Evolutionary conservation across 2,113 vertebrate species (phyloP).

Genomic region (Piaya cayana): DNA sequence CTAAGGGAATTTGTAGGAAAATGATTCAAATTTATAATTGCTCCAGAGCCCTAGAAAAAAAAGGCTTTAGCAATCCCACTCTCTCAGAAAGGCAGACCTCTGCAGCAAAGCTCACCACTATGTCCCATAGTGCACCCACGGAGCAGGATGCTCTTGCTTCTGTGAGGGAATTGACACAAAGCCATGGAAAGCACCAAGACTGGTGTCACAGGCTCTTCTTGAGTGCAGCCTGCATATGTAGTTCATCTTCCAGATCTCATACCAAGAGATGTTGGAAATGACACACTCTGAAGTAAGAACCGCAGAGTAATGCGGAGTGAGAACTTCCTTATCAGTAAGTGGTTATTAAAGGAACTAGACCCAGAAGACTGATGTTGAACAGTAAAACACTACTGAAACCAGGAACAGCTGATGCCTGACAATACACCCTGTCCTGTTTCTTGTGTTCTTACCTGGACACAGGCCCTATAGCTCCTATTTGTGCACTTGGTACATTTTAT

Average conservation of each 20-base stretch:
- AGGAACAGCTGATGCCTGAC: background rate
- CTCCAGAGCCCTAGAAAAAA: background rate
- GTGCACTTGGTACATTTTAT: background rate
- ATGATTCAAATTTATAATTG: background rate
- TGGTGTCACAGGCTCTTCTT: background rate
- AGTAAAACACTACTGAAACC: background rate
- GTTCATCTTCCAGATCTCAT: background rate
- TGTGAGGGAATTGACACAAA: background rate
- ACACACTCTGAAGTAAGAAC: background rate
- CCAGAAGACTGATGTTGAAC: background rate
- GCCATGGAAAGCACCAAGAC: background rate
- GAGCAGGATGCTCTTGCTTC: background rate
- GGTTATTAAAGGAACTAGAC: background rate
- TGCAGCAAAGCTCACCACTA: background rate
- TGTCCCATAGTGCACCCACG: background rate
- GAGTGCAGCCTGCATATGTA: rapidly evolving
- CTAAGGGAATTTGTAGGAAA: background rate
- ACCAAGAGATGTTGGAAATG: background rate
- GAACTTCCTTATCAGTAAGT: background rate
- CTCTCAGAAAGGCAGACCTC: background rate
- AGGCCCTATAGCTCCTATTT: background rate
- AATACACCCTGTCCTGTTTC: background rate
- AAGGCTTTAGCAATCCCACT: background rate
- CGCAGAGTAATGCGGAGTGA: background rate
- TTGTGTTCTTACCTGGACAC: background rate